Evolutionary conservation across 2,113 vertebrate genomes (phyloP).

Genomic region (Podarcis muralis): DNA sequence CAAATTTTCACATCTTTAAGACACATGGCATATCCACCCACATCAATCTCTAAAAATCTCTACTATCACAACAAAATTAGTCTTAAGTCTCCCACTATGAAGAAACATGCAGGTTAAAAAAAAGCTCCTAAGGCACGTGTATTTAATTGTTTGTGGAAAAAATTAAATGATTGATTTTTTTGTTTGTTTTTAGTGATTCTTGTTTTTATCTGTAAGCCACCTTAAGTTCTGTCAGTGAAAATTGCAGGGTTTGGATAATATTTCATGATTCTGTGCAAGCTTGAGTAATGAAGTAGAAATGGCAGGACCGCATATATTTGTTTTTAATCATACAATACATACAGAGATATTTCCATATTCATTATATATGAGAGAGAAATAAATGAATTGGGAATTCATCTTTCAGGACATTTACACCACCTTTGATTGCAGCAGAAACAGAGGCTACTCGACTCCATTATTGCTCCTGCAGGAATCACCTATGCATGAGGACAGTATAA

Average conservation of each 20-base stretch:
- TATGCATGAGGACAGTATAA: neutral
- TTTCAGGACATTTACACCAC: neutral
- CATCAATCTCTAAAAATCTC: neutral
- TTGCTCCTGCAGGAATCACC: neutral
- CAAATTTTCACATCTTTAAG: neutral
- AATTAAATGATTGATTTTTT: too few species aligned
- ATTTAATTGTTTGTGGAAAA: too few species aligned
- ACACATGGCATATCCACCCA: neutral
- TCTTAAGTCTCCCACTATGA: neutral
- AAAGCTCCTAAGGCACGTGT: too few species aligned
- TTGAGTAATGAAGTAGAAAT: neutral
- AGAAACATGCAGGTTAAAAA: neutral
- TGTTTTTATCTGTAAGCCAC: too few species aligned
- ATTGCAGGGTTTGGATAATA: too few species aligned
- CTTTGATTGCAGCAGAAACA: neutral
- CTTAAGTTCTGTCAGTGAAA: too few species aligned
- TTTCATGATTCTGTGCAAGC: neutral
- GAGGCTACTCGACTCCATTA: neutral
- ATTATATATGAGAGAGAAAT: neutral
- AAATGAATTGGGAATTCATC: neutral
- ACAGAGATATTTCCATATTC: neutral
- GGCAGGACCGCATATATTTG: neutral
- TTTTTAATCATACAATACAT: neutral
- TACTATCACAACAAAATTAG: neutral
- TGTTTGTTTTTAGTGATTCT: too few species aligned